phyloP scores from a whole-genome alignment of 2,888 invertebrate genomes.

The Thereva nobilitata region DNA sequence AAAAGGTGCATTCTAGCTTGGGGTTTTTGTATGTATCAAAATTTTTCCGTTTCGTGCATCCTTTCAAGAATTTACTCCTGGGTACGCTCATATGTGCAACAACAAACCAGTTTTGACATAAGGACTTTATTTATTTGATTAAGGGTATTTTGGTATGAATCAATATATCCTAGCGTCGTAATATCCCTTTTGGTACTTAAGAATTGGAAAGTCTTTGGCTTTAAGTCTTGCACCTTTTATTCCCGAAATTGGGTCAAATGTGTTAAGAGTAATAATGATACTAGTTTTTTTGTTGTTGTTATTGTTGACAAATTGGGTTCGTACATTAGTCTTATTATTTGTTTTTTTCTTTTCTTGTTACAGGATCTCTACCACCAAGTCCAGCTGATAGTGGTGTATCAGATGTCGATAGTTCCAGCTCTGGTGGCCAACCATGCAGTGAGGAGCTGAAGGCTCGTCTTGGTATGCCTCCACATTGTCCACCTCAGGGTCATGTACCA shows the following conservation, averaged over 20 bases:
- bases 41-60: conserved; percentile 18
- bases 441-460: conserved; percentile 88
- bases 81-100: neutral
- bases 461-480: conserved; percentile 69
- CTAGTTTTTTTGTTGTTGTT: conserved; percentile 5
- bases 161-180: conserved; percentile 5
- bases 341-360: conserved; percentile 42
- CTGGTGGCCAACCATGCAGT: conserved; percentile 67
- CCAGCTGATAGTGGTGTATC: conserved; percentile 97
- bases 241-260: conserved; percentile 26
- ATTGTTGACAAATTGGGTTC: neutral
- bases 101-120: conserved; percentile 23
- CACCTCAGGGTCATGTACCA: conserved; percentile 49
- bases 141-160: neutral
- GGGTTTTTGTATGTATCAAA: conserved; percentile 10
- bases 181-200: neutral
- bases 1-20: conserved; percentile 27
- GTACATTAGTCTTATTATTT: conserved; percentile 15
- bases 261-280: neutral
- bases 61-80: conserved; percentile 17
- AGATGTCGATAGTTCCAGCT: conserved; percentile 93
- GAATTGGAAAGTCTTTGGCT: conserved; percentile 8
- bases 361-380: conserved; percentile 94
- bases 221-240: neutral
- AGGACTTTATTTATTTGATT: conserved; percentile 25